A percentile compares a stretch with the other conserved stretches of the same genome.
Evolutionary conservation across 2,113 vertebrate species (phyloP).

Genomic region (Tonatia bakeri): DNA sequence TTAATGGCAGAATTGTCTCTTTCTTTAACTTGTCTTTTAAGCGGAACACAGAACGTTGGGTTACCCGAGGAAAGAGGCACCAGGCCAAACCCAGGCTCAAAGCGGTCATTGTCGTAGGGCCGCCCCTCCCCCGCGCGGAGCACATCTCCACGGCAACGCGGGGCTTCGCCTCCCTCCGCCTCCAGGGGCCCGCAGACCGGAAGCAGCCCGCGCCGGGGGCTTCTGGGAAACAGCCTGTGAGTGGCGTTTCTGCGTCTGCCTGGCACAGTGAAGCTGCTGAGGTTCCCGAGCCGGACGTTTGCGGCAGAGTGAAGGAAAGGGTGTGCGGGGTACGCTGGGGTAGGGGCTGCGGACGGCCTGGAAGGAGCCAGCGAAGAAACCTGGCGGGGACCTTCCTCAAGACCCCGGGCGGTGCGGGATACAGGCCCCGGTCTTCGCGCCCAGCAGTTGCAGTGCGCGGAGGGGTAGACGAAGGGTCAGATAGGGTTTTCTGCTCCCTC

Average conservation of each 20-base stretch:
- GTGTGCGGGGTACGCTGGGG: background rate
- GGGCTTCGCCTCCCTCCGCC: conserved; percentile 59
- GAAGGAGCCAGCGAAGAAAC: background rate
- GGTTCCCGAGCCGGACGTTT: conserved; percentile 51
- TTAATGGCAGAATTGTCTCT: background rate
- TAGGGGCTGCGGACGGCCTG: background rate
- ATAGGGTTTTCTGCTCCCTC: background rate
- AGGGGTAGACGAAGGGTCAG: background rate
- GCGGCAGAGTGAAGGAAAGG: conserved; percentile 10
- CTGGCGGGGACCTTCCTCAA: background rate
- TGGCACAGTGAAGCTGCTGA: conserved; percentile 35
- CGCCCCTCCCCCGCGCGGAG: conserved; percentile 49
- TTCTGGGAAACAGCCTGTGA: conserved; percentile 67
- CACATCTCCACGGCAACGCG: conserved; percentile 64
- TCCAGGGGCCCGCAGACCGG: conserved; percentile 59
- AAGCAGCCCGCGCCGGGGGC: conserved; percentile 65
- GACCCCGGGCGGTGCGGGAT: background rate
- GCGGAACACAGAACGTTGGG: background rate
- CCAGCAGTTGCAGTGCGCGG: background rate
- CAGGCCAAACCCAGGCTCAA: conserved; percentile 47
- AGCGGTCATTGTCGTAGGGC: conserved; percentile 56
- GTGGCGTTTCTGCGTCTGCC: conserved; percentile 57
- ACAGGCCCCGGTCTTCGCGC: background rate
- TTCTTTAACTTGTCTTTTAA: background rate
- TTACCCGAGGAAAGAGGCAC: background rate